Conservation (phyloP, 1,140 invertebrate genomes). For the Sipha flava region DNA sequence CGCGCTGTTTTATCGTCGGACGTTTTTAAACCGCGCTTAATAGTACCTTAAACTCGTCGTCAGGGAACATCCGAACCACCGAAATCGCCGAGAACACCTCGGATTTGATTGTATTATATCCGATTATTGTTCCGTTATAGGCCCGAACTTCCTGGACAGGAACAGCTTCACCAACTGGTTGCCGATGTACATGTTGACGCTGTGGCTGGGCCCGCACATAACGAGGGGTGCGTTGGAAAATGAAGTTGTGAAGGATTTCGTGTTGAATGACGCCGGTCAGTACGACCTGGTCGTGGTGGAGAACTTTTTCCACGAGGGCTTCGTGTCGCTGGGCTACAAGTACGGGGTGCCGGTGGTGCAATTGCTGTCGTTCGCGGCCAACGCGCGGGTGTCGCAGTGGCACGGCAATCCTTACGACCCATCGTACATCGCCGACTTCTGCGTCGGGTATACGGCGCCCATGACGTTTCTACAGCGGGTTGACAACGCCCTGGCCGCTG, state of each 20-base stretch:
- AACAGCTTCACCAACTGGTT: not conserved
- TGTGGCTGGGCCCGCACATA: not conserved
- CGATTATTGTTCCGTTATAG: not conserved
- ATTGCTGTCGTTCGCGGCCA: not conserved
- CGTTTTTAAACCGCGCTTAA: too few relatives aligned
- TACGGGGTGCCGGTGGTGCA: slow-evolving; percentile 3
- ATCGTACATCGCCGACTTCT: slow-evolving; percentile 5
- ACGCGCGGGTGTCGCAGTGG: slow-evolving; percentile 18
- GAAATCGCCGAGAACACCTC: too few relatives aligned
- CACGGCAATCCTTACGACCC: slow-evolving; percentile 2
- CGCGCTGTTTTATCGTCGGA: too few relatives aligned
- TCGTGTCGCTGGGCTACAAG: slow-evolving; percentile 16
- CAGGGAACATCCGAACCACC: too few relatives aligned
- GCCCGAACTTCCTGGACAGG: not conserved
- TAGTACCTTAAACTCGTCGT: too few relatives aligned
- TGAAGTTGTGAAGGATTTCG: not conserved
- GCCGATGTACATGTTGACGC: not conserved
- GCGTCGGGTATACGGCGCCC: not conserved
- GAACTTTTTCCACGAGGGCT: slow-evolving; percentile 12
- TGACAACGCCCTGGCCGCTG: not conserved
- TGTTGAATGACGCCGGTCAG: not conserved
- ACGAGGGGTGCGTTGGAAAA: not conserved
- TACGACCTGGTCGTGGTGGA: not conserved
- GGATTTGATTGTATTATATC: not conserved
- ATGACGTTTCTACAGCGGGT: not conserved